Conservation (phyloP, 2,888 invertebrate species). For the Cremastinae sp. region DNA sequence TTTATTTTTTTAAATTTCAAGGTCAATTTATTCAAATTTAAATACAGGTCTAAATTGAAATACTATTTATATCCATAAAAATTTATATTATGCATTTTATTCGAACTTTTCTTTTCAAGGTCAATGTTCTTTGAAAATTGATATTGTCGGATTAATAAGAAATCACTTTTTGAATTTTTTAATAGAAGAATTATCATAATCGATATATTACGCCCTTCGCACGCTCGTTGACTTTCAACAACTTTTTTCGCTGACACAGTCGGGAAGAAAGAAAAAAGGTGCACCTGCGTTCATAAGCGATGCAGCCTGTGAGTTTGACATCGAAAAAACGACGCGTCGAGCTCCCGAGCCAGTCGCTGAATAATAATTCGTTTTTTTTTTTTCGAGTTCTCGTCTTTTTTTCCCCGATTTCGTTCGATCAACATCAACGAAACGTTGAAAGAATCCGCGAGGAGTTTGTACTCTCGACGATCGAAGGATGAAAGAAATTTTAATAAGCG, state of each 20-base stretch:
- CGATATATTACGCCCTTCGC: constrained; percentile 1
- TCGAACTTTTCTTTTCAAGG: no score
- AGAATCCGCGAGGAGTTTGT: constrained; percentile 27
- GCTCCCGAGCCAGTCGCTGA: constrained; percentile 21
- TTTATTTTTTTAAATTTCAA: no score
- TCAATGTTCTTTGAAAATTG: no score
- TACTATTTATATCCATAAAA: no score
- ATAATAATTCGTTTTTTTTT: constrained; percentile 27
- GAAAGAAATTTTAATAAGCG: constrained; percentile 17
- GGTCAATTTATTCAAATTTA: no score
- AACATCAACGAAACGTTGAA: constrained; percentile 23
- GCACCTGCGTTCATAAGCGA: constrained; percentile 42
- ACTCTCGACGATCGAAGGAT: constrained; percentile 32
- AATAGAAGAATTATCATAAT: no score
- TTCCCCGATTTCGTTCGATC: constrained; percentile 5
- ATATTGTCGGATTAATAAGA: no score
- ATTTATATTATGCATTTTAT: no score
- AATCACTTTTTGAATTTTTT: no score
- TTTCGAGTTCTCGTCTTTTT: no score
- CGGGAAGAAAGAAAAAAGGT: constrained; percentile 18
- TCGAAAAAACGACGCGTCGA: constrained; percentile 40
- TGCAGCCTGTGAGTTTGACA: constrained; percentile 33
- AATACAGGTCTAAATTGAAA: no score
- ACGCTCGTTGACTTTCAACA: constrained; percentile 9
- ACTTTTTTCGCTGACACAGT: constrained; percentile 22